A percentile compares a stretch with the other conserved stretches of the same genome.
Evolutionary conservation across 2,113 vertebrate species (phyloP).

Genomic region (Antechinus flavipes): DNA sequence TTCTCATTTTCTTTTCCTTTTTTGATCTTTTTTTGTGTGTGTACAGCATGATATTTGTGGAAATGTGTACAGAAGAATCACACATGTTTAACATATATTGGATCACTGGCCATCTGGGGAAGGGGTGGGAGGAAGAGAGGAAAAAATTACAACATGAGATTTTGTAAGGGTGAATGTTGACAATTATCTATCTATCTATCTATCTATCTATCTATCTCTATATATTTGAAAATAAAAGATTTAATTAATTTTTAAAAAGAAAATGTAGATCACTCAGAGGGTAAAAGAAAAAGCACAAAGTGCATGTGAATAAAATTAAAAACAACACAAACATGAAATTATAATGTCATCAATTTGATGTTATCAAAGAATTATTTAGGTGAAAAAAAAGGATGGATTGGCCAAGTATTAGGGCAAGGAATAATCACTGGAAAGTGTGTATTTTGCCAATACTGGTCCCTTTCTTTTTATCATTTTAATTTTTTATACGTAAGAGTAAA

Average conservation of each 20-base stretch:
- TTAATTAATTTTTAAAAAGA: background rate
- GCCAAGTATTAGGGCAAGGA: background rate
- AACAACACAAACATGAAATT: background rate
- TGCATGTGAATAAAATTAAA: background rate
- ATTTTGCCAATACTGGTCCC: background rate
- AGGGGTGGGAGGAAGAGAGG: too few species aligned
- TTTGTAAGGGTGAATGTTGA: too few species aligned
- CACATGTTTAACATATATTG: too few species aligned
- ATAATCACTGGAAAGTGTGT: background rate
- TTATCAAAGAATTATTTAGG: background rate
- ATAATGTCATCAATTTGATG: background rate
- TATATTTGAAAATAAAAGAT: too few species aligned
- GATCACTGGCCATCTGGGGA: too few species aligned
- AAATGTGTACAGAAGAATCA: too few species aligned
- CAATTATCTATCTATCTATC: too few species aligned
- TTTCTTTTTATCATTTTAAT: background rate
- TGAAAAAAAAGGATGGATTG: background rate
- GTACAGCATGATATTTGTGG: too few species aligned
- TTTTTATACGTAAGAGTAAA: background rate
- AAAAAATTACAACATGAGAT: too few species aligned
- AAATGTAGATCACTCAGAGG: background rate
- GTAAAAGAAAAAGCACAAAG: background rate
- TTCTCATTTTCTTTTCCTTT: too few species aligned
- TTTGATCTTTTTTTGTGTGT: too few species aligned
- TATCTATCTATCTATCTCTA: too few species aligned